These are phyloP conservation scores for Rhincodon typus DNA, from an alignment of 2,797 vertebrate species.

Conservation along the genomic window DNA sequence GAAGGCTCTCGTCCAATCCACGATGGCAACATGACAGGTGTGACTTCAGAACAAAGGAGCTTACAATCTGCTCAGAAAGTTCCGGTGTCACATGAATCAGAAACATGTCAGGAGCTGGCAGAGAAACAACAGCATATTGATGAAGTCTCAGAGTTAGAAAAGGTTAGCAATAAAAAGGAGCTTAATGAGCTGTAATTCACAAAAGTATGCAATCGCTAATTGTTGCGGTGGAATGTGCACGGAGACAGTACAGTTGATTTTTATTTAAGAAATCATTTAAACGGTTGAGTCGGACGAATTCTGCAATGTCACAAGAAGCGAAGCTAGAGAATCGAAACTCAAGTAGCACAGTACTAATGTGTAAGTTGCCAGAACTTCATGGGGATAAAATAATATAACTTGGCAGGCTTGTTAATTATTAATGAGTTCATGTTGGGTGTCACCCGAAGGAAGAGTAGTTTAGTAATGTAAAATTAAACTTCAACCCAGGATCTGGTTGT, in stretches of 20 bases:
- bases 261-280: background rate
- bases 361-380: background rate
- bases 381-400: background rate
- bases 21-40: background rate
- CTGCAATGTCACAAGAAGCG: background rate
- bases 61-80: constrained; percentile 29
- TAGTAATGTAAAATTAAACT: background rate
- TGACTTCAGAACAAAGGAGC: constrained; percentile 1
- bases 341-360: background rate
- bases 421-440: background rate
- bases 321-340: background rate
- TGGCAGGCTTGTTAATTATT: background rate
- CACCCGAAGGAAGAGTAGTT: background rate
- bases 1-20: background rate
- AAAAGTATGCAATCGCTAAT: background rate
- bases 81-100: background rate
- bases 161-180: constrained; percentile 3
- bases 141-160: constrained; percentile 17
- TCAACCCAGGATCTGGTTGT: background rate
- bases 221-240: background rate
- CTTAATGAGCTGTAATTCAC: background rate
- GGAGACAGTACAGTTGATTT: background rate
- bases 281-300: background rate
- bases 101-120: background rate
- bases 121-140: constrained; percentile 17